Evolutionary conservation across 2,888 invertebrate genomes (phyloP), one percentile per base, ranked within the genome.

Genomic region (Spatulosminthurus flaviceps): DNA sequence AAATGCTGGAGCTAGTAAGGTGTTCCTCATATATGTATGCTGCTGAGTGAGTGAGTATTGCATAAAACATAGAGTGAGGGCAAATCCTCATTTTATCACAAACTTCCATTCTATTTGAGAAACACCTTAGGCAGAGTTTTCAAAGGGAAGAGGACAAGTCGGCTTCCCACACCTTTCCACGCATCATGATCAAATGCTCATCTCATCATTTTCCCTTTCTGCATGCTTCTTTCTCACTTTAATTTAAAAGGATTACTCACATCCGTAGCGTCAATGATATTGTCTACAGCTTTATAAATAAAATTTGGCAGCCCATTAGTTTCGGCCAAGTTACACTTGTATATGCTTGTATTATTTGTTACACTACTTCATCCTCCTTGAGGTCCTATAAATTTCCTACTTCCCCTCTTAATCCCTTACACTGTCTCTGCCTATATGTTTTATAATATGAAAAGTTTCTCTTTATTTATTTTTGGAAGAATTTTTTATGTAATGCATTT

Each of bases 21-120:
- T n/a, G 51, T 51, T 51, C n/a, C 16, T 19, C n/a, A 2, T 16
- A 4, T 19, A 4, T n/a, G 7, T n/a, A n/a, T 19, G 16, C 51
- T 13, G n/a, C 16, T 51, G n/a, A 51, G n/a, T 5, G 51, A 51
- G 51, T 51, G n/a, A n/a, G 9, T 34, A 34, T 34, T 34, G 34
- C 34, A 51, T 13, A 51, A 51, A 51, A 51, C 51, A 51, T 51
- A 51, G 19, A 16, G 19, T 19, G 16, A 16, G n/a, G 16, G n/a
- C 16, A 51, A 51, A 51, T 51, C 51, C 51, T n/a, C 51, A 51
- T 51, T 13, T 51, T 51, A 51, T 51, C 51, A 51, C 51, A 51
- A n/a, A 13, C n/a, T n/a, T 19, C 51, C 51, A 51, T 51, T 11
- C n/a, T n/a, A 13, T 51, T 51, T 51, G 51, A 51, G 16, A n/a